Evolutionary conservation across 2,797 vertebrate species (phyloP).

Genomic region (Loris lydekkerianus): DNA sequence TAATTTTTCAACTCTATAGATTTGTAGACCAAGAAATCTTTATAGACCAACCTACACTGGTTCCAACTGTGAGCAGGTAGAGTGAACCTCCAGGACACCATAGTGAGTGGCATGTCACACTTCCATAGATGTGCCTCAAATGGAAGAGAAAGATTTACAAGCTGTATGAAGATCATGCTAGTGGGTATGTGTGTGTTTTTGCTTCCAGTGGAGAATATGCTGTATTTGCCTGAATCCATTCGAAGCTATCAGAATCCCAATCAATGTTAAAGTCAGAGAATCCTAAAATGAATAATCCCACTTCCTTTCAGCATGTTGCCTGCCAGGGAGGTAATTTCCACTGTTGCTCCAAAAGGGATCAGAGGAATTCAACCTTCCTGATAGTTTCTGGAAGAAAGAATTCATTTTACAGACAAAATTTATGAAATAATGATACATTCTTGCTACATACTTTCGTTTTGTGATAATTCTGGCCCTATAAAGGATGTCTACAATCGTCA

Average conservation of each 20-base stretch:
- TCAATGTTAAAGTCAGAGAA: background rate
- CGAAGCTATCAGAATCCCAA: background rate
- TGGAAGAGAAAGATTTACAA: constrained; percentile 22
- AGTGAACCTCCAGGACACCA: background rate
- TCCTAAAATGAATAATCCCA: background rate
- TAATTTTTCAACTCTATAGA: background rate
- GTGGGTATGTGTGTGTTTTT: background rate
- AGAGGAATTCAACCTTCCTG: constrained; percentile 29
- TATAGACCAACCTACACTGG: background rate
- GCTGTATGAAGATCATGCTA: background rate
- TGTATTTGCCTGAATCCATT: constrained; percentile 9
- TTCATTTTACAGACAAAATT: constrained; percentile 44
- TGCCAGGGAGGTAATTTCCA: constrained; percentile 35
- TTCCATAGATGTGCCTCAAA: background rate
- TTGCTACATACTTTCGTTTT: constrained; percentile 55
- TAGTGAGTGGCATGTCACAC: background rate
- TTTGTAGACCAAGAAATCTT: background rate
- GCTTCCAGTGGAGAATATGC: background rate
- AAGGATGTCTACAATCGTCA: background rate
- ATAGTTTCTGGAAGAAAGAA: constrained; percentile 3
- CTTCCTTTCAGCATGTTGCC: constrained; percentile 3
- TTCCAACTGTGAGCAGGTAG: background rate
- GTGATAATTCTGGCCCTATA: constrained; percentile 46
- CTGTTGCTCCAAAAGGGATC: constrained; percentile 30
- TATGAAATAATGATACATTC: constrained; percentile 52